A percentile compares a stretch with the other conserved stretches of the same genome.
phyloP scores from a whole-genome alignment of 1,140 invertebrate genomes.

The Neodiprion pinetum region DNA sequence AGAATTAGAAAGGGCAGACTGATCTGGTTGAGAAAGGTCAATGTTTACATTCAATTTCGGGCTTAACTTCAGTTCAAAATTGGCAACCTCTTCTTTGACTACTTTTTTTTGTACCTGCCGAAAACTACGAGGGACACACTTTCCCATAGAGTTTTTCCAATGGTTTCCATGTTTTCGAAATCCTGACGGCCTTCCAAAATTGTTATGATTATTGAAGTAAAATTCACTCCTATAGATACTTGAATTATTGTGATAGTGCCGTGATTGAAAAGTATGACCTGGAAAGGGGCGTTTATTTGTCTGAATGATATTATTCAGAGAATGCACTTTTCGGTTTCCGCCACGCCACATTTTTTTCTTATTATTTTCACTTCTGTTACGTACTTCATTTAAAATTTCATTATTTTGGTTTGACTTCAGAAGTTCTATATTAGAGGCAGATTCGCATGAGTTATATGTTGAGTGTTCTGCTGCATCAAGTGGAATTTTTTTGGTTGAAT shows the following conservation, averaged over 20 bases:
- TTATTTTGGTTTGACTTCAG: background rate
- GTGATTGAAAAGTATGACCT: background rate
- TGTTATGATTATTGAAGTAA: background rate
- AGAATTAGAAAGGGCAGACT: background rate
- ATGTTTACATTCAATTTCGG: too few relatives aligned
- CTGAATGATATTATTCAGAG: background rate
- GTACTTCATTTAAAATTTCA: background rate
- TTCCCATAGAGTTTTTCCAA: background rate
- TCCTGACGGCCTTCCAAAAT: background rate
- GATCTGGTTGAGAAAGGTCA: too few relatives aligned
- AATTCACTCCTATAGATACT: background rate
- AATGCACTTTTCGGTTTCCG: background rate
- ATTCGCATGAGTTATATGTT: background rate
- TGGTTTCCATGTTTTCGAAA: background rate
- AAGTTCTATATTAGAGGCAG: background rate
- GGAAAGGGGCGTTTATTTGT: background rate
- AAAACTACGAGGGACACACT: background rate
- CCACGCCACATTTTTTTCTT: background rate
- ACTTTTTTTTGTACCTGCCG: background rate
- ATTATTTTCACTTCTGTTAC: background rate
- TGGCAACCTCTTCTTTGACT: background rate
- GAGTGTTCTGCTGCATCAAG: background rate
- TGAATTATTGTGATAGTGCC: background rate
- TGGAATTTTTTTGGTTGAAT: too few relatives aligned
- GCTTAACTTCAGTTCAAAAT: too few relatives aligned